Evolutionary conservation across 1,140 invertebrate species (phyloP).

Genomic region (Lucilia sericata): DNA sequence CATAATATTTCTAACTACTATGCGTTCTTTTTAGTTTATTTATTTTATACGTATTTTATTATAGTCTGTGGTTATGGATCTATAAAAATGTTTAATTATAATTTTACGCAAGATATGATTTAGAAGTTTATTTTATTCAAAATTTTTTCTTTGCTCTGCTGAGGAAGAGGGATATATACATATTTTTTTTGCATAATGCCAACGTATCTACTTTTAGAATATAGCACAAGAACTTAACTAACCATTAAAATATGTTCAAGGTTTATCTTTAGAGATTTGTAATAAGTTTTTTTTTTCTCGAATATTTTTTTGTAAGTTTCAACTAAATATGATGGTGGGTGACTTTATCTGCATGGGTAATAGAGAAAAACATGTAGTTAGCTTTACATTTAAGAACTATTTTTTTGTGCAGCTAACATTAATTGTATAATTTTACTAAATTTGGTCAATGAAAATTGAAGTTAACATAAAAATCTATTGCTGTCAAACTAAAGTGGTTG

Average conservation of each 20-base stretch:
- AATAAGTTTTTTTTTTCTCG: neutral
- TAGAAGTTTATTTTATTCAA: neutral
- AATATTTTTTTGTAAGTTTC: neutral
- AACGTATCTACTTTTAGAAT: neutral
- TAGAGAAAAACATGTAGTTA: neutral
- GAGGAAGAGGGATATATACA: neutral
- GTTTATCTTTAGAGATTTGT: slow-evolving; percentile 3
- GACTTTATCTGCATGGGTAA: slow-evolving; percentile 18
- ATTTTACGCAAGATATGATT: slow-evolving; percentile 24
- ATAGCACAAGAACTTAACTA: neutral
- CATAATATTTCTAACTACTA: neutral
- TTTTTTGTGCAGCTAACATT: neutral
- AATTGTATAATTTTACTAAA: slow-evolving; percentile 30
- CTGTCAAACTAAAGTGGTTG: neutral
- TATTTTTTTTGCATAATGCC: neutral
- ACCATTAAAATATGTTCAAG: slow-evolving; percentile 6
- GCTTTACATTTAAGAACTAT: neutral
- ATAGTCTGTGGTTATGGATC: slow-evolving; percentile 1
- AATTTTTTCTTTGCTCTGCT: neutral
- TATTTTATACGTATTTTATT: neutral
- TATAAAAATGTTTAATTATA: slow-evolving; percentile 27
- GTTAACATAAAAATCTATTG: neutral
- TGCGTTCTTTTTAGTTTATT: neutral
- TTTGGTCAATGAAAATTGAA: slow-evolving; percentile 15
- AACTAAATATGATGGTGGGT: slow-evolving; percentile 23